Base-by-base conservation (phyloP, 53 echinoderm and acorn worm genomes). In the Mesocentrotus franciscanus region DNA sequence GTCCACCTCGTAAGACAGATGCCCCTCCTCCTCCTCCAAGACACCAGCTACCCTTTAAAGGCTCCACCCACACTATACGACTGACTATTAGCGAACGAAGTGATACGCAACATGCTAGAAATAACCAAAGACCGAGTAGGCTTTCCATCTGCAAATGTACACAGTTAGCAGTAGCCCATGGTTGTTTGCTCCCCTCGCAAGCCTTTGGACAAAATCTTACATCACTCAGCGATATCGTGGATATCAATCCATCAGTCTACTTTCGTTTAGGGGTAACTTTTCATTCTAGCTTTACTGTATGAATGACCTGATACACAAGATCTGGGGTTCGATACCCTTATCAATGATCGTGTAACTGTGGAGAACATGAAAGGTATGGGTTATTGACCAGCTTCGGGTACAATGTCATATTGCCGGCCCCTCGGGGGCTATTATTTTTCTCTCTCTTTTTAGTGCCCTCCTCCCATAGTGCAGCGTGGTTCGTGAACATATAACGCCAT, bases 171-270 rank as follows among this genome's bases (percentile, higher is more conserved):
- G n/a, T n/a, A 87, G 58, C 87, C 87, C 57, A 9, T 9, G 87
- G 87, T 58, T 57, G 29, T 58, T 87, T 87, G 58, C 36, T 81
- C 87, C 75, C n/a, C 58, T n/a, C 5, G 4, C 87, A 87, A n/a
- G 87, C 58, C 58, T 59, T 12, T 18, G 87, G 58, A 27, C 49
- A 49, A 87, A 87, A 87, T n/a, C 27, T 14, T 56, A 57, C 57
- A 58, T 87, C 58, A 87, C 59, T 87, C 87, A 11, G 29, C 13
- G 4, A 58, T 10, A n/a, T 18, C 58, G n/a, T 87, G 26, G 27
- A 58, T 87, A 87, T 59, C 42, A 87, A 87, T 87, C 87, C 87
- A 87, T 87, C 87, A 87, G 20, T 59, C 87, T 27, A 84, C 84
- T 84, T 84, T 84, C 87, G 4, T 58, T 58, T 57, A 15, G n/a